Evolutionary conservation across 1,140 invertebrate species (phyloP), one percentile per base, ranked within the genome.

Genomic region (Paraescarpia echinospica): DNA sequence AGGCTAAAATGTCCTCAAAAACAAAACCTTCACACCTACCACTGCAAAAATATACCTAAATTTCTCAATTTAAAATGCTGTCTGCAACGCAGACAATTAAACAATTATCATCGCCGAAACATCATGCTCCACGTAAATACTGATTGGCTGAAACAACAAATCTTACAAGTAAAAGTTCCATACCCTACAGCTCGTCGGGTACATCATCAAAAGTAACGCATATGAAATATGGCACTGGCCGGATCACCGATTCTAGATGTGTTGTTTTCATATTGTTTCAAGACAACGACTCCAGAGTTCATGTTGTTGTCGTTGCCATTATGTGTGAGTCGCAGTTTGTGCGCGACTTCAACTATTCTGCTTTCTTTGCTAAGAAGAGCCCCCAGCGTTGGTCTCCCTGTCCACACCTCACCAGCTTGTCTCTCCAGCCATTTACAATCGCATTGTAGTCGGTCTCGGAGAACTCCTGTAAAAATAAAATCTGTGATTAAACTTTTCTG

Each of bases 341-440:
- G 59, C 59, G 22, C 22, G 59, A 22, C 59, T 31, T 77, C 59
- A 27, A 77, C 14, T 18, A 77, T 27, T 77, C 89, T 18, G 94
- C 94, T 93, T 96, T 96, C 91, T 95, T 94, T n/a, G 94, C 95
- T 93, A 95, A 95, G 93, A 97, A 97, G 8, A 96, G 94, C 14
- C 97, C 97, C 97, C 97, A 97, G 91, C 95, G 95, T 94, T 97
- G 97, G 94, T 97, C 96, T 18, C 96, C 96, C 33, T 94, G 94
- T 35, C 89, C 93, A 91, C 96, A 96, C 89, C 97, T 94, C 33
- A 94, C 94, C n/a, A 97, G 90, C 93, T 97, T 97, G 18, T 96
- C 95, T 92, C 96, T 95, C 97, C 97, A 97, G 27, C 97, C 97
- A 51, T 96, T 94, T 22, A 96, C 95, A 92, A 97, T 96, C 91